Conservation (phyloP, 2,888 invertebrate genomes). For the Pheosia tremula region DNA sequence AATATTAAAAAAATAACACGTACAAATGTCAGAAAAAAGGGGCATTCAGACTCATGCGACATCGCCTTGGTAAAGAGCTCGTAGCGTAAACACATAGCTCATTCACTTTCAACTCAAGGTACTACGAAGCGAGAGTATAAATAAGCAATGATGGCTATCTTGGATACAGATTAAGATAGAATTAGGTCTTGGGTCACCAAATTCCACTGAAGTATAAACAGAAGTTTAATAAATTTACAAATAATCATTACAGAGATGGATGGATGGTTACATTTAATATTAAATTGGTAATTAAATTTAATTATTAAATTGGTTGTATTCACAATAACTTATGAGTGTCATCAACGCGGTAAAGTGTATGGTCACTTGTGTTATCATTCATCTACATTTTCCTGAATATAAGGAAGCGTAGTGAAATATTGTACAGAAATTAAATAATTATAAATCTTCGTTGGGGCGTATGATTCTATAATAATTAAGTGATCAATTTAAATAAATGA, state of each 20-base stretch:
- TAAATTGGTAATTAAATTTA: neutral
- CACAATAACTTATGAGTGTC: neutral
- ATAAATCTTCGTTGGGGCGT: neutral
- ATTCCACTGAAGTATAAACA: neutral
- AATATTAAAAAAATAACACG: conserved; percentile 1
- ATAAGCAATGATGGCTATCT: too few species aligned
- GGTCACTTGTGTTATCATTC: neutral
- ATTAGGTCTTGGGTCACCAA: neutral
- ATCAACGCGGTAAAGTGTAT: neutral
- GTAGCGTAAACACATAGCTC: too few species aligned
- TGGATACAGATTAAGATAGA: too few species aligned
- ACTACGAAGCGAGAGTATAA: too few species aligned
- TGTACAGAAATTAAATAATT: neutral
- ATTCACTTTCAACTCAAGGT: too few species aligned
- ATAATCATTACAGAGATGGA: neutral
- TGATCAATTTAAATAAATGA: neutral
- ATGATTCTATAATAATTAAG: neutral
- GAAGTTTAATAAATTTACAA: neutral
- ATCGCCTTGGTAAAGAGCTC: neutral
- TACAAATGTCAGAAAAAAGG: neutral
- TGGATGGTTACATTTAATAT: too few species aligned
- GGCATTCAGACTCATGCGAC: neutral
- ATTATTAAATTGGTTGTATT: neutral
- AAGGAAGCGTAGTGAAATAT: conserved; percentile 17
- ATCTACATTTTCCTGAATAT: conserved; percentile 20